phyloP scores from a whole-genome alignment of 2,797 vertebrate genomes.

The Alauda arvensis region DNA sequence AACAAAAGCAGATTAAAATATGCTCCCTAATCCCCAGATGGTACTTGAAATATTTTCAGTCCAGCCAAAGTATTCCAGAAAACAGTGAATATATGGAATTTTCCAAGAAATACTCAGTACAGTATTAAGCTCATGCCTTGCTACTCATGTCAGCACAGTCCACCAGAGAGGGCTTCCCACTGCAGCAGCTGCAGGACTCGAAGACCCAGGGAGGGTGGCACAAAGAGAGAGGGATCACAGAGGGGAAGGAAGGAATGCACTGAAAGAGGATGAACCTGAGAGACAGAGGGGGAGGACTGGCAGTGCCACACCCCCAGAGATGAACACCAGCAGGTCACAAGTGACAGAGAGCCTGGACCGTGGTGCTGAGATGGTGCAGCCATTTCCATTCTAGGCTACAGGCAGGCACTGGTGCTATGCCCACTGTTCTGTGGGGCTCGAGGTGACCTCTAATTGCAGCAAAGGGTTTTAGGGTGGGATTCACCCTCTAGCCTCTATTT shows the following conservation, averaged over 20 bases:
- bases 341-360: rapidly evolving
- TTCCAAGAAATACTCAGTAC: background rate
- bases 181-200: background rate
- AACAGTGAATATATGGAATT: background rate
- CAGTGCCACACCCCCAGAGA: background rate
- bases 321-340: background rate
- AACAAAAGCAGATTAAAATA: slow-evolving; percentile 22
- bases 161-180: background rate
- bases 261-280: background rate
- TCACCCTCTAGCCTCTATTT: rapidly evolving
- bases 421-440: background rate
- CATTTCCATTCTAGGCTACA: background rate
- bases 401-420: background rate
- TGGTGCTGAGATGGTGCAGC: background rate
- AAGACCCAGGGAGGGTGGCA: background rate
- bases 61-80: background rate
- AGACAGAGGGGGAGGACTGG: background rate
- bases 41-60: slow-evolving; percentile 1
- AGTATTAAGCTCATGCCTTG: background rate
- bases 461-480: background rate
- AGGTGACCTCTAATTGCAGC: background rate
- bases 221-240: background rate
- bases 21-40: background rate
- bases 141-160: background rate
- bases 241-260: background rate